Base-by-base conservation (phyloP, 1,140 invertebrate genomes). In the Eciton burchellii region DNA sequence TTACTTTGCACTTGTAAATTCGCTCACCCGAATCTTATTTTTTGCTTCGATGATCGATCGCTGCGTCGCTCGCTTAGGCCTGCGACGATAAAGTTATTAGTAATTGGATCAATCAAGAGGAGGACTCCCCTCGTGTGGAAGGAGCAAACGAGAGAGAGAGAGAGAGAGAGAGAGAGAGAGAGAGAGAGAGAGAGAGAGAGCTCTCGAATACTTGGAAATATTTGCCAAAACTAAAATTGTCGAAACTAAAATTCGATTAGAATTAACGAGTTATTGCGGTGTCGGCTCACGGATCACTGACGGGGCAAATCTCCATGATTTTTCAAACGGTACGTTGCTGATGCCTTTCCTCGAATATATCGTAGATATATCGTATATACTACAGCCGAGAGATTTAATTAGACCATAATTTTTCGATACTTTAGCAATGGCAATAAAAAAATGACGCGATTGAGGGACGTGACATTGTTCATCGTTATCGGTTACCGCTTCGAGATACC, bases 1-100 rank as follows among this genome's bases (percentile, higher is more conserved):
- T n/a, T n/a, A n/a, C n/a, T n/a, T n/a, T n/a, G n/a, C n/a, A n/a
- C n/a, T n/a, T n/a, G n/a, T n/a, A n/a, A n/a, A n/a, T n/a, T n/a
- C 71, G 63, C 89, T 91, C 87, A 93, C 92, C 14, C 88, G 88
- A 77, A 92, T 89, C 89, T 91, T 92, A 87, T 92, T 92, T 59
- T 90, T 90, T 1, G 89, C 83, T 21, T 90, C 86, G 11, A 93
- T 87, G 49, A 91, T 68, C 0, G 91, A 91, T 21, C 52, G 84
- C 1, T 62, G 71, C 9, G 76, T 85, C 54, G 81, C 79, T 70
- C 21, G 84, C 24, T 72, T 54, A 16, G 29, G 66, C 66, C 76
- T 85, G n/a, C 19, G 52, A 29, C 21, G 1, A 74, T 70, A 65
- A 81, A 84, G 71, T 83, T 65, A n/a, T 0, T 19, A 21, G 1